Evolutionary conservation across 2,888 invertebrate species (phyloP), one percentile per base, ranked within the genome.

Genomic region (Crossocerus cetratus): DNA sequence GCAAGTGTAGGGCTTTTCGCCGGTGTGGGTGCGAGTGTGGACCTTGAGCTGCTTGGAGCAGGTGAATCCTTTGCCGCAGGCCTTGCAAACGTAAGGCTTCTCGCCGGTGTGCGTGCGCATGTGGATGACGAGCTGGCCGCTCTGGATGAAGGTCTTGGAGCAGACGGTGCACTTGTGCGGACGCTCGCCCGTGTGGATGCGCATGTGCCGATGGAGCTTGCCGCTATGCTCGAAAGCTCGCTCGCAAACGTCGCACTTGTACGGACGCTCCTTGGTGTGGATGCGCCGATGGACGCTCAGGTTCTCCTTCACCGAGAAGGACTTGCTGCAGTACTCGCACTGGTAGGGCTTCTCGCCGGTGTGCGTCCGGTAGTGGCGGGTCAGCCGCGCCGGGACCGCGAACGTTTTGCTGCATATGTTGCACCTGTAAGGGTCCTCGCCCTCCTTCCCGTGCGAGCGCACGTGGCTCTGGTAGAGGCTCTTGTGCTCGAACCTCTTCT

Each of bases 281-380:
- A 97, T 97, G 71, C 97, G 93, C 53, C 92, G 90, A 90, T 97
- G 97, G 14, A 97, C 97, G 91, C 96, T 96, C 70, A 97, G 92
- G 90, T 97, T 97, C 90, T 97, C 97, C 90, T 97, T 97, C 8
- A 97, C 97, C 87, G 97, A 97, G 91, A 97, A 97, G 87, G 96
- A 95, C 90, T 97, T 97, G 90, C 95, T 95, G 91, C 97, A 97
- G 90, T 96, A 97, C 90, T 97, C 97, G 91, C 97, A 97, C 90
- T 96, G 94, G 90, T 96, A 97, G 0, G 97, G 97, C 83, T 97
- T 94, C 88, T 97, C 97, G 45, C 97, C 97, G 22, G 97, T 97
- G 88, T 97, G 97, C 11, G 97, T 97, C 72, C 97, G 93, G 89
- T 96, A 97, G 88, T 97, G 97, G 58, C 97, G 94, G 69, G 93